Evolutionary conservation across 2,888 invertebrate genomes (phyloP).

Genomic region (Strigamia crassipes): DNA sequence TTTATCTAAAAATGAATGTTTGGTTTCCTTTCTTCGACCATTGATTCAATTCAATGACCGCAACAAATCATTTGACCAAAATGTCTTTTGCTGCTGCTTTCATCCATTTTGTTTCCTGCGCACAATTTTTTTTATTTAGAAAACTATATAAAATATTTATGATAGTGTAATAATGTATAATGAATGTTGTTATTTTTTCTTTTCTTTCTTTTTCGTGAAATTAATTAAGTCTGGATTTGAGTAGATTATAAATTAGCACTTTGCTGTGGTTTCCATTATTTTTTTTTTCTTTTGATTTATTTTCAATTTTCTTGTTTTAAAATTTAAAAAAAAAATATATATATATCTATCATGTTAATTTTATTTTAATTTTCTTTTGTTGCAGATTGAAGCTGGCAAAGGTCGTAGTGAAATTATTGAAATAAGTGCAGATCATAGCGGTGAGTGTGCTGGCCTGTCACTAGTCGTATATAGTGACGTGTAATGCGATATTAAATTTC

Average conservation of each 20-base stretch:
- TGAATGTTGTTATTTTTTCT: not conserved
- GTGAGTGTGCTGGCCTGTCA: too few relatives aligned
- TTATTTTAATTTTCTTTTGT: not conserved
- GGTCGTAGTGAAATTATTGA: not conserved
- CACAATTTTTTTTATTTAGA: not conserved
- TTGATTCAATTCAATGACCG: not conserved
- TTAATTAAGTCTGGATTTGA: not conserved
- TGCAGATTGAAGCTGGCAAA: not conserved
- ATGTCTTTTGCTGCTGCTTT: not conserved
- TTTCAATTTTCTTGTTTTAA: not conserved
- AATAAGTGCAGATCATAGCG: not conserved
- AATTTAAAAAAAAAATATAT: too few relatives aligned
- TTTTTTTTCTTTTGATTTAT: not conserved
- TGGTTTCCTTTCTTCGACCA: not conserved
- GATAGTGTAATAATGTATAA: not conserved
- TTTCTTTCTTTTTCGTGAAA: not conserved
- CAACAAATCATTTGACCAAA: conserved; percentile 10
- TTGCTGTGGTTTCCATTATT: not conserved
- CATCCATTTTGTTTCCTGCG: not conserved
- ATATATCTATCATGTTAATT: too few relatives aligned
- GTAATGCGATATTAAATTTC: too few relatives aligned
- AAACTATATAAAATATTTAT: not conserved
- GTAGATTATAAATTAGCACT: not conserved
- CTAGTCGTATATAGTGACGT: too few relatives aligned
- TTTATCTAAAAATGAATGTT: too few relatives aligned